Evolutionary conservation across 2,888 invertebrate species (phyloP).

Genomic region (Hyalella azteca): DNA sequence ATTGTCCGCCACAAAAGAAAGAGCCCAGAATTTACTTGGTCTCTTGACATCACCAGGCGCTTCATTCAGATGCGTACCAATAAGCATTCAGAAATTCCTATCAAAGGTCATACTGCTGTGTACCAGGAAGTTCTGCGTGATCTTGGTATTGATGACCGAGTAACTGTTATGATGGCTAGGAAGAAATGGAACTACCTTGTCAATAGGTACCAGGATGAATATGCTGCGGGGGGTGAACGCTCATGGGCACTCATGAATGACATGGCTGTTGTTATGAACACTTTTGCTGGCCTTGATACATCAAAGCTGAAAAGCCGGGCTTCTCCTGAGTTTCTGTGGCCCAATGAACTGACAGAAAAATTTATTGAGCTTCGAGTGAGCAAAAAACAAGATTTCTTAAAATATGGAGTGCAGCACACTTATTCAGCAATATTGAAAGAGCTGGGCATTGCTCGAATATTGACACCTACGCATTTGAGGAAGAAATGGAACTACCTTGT

Average conservation of each 20-base stretch:
- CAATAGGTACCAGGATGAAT: constrained; percentile 57
- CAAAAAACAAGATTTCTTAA: constrained; percentile 47
- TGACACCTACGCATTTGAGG: constrained; percentile 55
- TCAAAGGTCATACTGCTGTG: constrained; percentile 56
- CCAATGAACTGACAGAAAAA: constrained; percentile 51
- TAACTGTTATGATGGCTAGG: constrained; percentile 56
- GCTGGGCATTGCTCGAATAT: constrained; percentile 55
- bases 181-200: constrained; percentile 58
- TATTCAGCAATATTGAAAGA: constrained; percentile 56
- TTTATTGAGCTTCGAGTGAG: constrained; percentile 51
- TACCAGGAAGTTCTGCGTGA: constrained; percentile 56
- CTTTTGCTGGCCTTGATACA: constrained; percentile 48
- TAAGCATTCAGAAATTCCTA: constrained; percentile 52
- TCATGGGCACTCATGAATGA: constrained; percentile 57
- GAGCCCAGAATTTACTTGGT: constrained; percentile 39
- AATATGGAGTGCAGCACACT: constrained; percentile 49
- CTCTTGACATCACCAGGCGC: constrained; percentile 49
- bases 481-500: constrained; percentile 58
- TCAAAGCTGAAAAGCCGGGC: constrained; percentile 54
- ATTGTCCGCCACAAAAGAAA: not conserved
- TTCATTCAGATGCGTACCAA: constrained; percentile 55
- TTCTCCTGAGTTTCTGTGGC: constrained; percentile 58
- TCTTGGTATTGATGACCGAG: constrained; percentile 47
- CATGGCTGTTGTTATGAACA: constrained; percentile 57
- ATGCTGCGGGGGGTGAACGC: constrained; percentile 56